Conservation (phyloP, 2,113 vertebrate genomes). For the Ptilonorhynchus violaceus region DNA sequence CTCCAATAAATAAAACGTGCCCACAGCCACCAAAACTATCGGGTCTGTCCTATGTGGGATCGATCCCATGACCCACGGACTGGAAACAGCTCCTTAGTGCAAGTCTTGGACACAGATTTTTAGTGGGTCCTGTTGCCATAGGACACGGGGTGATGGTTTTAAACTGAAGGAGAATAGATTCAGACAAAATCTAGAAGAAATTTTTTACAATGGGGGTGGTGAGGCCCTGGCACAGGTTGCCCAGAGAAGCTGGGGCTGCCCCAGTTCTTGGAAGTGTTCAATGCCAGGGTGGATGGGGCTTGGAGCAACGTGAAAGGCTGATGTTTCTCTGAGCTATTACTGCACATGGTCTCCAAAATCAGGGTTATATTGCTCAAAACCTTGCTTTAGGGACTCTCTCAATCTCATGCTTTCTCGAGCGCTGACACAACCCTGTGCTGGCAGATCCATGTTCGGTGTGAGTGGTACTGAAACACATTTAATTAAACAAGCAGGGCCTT, state of each 20-base stretch:
- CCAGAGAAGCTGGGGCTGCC: not conserved
- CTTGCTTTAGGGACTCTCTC: not conserved
- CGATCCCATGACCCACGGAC: rapidly evolving
- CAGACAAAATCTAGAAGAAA: not conserved
- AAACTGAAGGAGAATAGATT: not conserved
- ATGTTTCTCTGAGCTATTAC: not conserved
- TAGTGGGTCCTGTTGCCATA: not conserved
- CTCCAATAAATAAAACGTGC: not conserved
- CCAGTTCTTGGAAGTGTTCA: not conserved
- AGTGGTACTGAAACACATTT: not conserved
- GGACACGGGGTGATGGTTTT: not conserved
- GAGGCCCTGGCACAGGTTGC: not conserved
- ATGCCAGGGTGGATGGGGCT: not conserved
- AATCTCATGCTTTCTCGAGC: not conserved
- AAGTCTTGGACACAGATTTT: not conserved
- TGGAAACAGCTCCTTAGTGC: not conserved
- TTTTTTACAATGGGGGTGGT: not conserved
- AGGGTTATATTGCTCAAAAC: not conserved
- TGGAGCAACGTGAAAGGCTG: not conserved
- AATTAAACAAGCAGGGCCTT: not conserved
- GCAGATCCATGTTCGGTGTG: rapidly evolving
- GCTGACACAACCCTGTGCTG: rapidly evolving
- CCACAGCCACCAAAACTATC: not conserved
- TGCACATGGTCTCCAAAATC: not conserved
- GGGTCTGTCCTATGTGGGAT: not conserved